Base-by-base conservation (phyloP, 2,797 vertebrate genomes). In the Calcarius lapponicus region DNA sequence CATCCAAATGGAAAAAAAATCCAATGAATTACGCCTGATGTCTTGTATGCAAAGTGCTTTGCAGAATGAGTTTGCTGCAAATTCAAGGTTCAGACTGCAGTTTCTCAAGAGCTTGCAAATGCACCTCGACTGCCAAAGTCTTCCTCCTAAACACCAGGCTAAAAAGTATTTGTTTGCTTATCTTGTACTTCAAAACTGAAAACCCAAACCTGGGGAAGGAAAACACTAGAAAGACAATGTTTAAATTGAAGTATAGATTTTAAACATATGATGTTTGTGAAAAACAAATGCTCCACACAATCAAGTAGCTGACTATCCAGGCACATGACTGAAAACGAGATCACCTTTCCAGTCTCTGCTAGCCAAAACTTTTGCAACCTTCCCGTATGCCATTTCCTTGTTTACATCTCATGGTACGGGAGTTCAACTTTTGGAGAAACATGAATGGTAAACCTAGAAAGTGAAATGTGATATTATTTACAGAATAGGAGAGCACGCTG, bases 21-120 rank as follows among this genome's bases (percentile, higher is more conserved):
- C 17, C 21, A 71, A 20, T 0, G 0, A 60, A 6, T 26, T 38
- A 42, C 0, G 0, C 25, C 26, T 22, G 17, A 60, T 34, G 31
- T 32, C 75, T 42, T 45, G 40, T 8, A 70, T 31, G 43, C 43
- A 88, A 86, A 76, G 18, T 24, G 20, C 32, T 91, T 43, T 47
- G 62, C 48, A 71, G 65, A 54, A 73, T 7, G 36, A 48, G 24
- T 56, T 72, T 81, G 69, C n/a, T 80, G 38, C 70, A 91, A 89
- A 87, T 12, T 13, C 19, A 8, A 88, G 57, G 83, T 64, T 93
- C 70, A 90, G 64, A 72, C 0, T 40, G 73, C 38, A 57, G 78
- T 31, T 54, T 79, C 43, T 86, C 38, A 85, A 47, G 83, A 92
- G 64, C 61, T 90, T 89, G 83, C 61, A 95, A 93, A 88, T 13